A percentile compares a stretch with the other conserved stretches of the same genome.
phyloP scores from a whole-genome alignment of 2,113 vertebrate genomes.

The Tenebrosternarchus preto region DNA sequence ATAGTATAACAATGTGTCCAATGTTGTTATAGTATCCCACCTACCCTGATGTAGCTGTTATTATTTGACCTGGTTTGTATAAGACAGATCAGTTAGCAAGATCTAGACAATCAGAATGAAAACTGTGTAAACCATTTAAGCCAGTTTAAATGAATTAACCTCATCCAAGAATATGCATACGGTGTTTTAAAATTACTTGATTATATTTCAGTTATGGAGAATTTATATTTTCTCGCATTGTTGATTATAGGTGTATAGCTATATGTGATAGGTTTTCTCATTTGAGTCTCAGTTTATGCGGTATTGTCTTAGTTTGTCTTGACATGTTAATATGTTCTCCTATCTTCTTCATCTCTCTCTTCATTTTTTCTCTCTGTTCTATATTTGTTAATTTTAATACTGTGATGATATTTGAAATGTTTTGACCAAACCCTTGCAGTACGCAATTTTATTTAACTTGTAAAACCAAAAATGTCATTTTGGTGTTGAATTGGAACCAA shows the following conservation, averaged over 20 bases:
- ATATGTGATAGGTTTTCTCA: conserved; percentile 55
- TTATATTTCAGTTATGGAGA: conserved; percentile 69
- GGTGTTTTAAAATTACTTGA: conserved; percentile 60
- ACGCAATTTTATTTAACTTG: conserved; percentile 69
- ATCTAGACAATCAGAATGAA: conserved; percentile 47
- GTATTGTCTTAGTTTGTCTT: conserved; percentile 70
- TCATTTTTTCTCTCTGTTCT: not conserved
- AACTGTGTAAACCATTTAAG: not conserved
- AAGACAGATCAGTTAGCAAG: conserved; percentile 87
- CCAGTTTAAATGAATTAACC: conserved; percentile 58
- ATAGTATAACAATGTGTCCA: conserved; percentile 99
- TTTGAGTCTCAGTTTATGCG: conserved; percentile 49
- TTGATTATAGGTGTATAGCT: not conserved
- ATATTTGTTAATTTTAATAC: conserved; percentile 27
- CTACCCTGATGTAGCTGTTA: conserved; percentile 99
- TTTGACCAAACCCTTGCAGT: conserved; percentile 77
- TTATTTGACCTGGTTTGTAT: conserved; percentile 99
- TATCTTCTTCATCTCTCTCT: conserved; percentile 56
- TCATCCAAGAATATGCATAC: not conserved
- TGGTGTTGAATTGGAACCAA: conserved; percentile 67
- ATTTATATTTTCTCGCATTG: not conserved
- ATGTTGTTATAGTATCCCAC: conserved; percentile 99
- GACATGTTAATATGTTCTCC: conserved; percentile 60
- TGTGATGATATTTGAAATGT: conserved; percentile 52
- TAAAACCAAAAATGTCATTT: conserved; percentile 67